phyloP scores from a whole-genome alignment of 2,797 vertebrate species.

The Cuculus canorus region DNA sequence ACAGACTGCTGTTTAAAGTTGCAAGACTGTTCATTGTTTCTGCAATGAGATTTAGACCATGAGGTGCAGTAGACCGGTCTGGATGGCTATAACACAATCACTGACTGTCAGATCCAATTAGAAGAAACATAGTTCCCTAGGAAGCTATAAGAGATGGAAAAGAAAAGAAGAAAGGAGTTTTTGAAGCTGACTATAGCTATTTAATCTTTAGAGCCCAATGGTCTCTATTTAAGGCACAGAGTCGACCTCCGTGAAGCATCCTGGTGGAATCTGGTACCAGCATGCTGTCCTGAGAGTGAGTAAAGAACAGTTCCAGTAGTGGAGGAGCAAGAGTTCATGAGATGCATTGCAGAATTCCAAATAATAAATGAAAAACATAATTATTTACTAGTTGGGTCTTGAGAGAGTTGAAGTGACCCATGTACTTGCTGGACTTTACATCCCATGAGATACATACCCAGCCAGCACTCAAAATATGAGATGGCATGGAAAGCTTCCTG shows the following conservation, averaged over 20 bases:
- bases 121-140: not conserved
- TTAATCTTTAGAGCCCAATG: not conserved
- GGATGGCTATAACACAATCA: not conserved
- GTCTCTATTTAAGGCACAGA: not conserved
- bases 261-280: not conserved
- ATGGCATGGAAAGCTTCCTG: not conserved
- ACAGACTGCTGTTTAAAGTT: not conserved
- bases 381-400: not conserved
- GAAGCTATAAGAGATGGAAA: not conserved
- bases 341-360: not conserved
- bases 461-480: not conserved
- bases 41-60: not conserved
- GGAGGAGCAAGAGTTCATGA: not conserved
- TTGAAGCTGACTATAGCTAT: not conserved
- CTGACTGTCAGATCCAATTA: not conserved
- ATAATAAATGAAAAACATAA: not conserved
- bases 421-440: not conserved
- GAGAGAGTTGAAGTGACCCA: not conserved
- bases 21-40: not conserved
- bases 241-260: not conserved
- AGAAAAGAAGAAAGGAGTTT: not conserved
- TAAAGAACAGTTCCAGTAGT: not conserved
- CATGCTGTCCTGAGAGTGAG: not conserved
- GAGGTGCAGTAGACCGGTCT: not conserved
- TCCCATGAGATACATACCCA: not conserved